Percentiles rank a stretch among this genome's conserved stretches.
These are phyloP conservation scores for Bombus superbus DNA, from an alignment of 1,140 invertebrate genomes.

Conservation along the genomic window DNA sequence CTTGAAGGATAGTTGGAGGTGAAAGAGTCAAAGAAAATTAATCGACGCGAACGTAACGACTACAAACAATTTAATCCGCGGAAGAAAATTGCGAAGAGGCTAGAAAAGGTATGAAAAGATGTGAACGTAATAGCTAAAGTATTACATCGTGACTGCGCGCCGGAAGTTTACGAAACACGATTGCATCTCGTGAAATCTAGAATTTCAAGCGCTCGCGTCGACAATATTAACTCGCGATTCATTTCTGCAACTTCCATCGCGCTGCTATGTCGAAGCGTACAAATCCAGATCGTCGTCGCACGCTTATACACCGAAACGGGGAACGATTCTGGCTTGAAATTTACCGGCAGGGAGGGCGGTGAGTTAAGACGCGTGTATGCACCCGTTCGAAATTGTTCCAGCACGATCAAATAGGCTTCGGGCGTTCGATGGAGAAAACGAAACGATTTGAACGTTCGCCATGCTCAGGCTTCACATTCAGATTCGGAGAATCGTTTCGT, in stretches of 20 bases:
- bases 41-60: background rate
- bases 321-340: slow-evolving; percentile 20
- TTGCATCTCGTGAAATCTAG: slow-evolving; percentile 31
- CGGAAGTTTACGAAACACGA: slow-evolving; percentile 25
- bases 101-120: background rate
- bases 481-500: background rate
- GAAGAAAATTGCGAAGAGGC: background rate
- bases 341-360: background rate
- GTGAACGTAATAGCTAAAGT: background rate
- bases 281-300: slow-evolving; percentile 36
- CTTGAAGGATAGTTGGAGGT: background rate
- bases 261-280: slow-evolving; percentile 20
- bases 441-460: background rate
- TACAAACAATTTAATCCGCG: background rate
- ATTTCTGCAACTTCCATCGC: slow-evolving; percentile 34
- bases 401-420: slow-evolving; percentile 29
- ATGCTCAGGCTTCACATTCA: background rate
- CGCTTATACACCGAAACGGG: background rate
- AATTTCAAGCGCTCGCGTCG: slow-evolving; percentile 52
- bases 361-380: slow-evolving; percentile 3
- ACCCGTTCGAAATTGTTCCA: slow-evolving; percentile 18
- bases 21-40: background rate
- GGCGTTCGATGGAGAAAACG: slow-evolving; percentile 1
- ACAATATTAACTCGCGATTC: slow-evolving; percentile 61
- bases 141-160: slow-evolving; percentile 8